phyloP scores from a whole-genome alignment of 2,113 vertebrate genomes.

The Cardinalis cardinalis region DNA sequence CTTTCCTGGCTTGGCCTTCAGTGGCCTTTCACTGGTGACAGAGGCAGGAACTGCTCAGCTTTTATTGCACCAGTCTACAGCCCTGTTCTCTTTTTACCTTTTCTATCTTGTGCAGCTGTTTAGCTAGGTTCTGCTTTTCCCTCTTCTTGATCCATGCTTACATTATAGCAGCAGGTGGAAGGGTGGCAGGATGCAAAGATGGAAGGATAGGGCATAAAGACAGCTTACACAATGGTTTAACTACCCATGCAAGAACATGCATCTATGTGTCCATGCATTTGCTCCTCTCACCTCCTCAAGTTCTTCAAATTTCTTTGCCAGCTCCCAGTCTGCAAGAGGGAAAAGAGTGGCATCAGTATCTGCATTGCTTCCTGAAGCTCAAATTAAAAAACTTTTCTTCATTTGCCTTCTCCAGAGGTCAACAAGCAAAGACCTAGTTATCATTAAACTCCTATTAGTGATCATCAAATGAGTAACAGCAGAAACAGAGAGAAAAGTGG shows the following conservation, averaged over 20 bases:
- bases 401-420: background rate
- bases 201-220: background rate
- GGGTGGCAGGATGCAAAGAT: background rate
- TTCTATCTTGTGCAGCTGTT: background rate
- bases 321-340: slow-evolving; percentile 51
- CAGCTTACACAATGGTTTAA: background rate
- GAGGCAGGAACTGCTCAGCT: background rate
- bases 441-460: background rate
- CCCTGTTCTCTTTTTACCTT: background rate
- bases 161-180: background rate
- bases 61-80: background rate
- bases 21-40: background rate
- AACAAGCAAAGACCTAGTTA: background rate
- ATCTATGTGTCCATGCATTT: background rate
- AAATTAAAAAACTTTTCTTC: background rate
- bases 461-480: background rate
- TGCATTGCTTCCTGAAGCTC: background rate
- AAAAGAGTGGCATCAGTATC: background rate
- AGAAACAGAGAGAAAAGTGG: background rate
- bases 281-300: slow-evolving; percentile 58
- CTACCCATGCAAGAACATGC: background rate
- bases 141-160: background rate
- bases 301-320: slow-evolving; percentile 62
- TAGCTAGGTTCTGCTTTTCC: background rate
- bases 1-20: background rate